These are phyloP conservation scores for Clistopyga incitator DNA, from an alignment of 2,888 invertebrate genomes.

Conservation along the genomic window DNA sequence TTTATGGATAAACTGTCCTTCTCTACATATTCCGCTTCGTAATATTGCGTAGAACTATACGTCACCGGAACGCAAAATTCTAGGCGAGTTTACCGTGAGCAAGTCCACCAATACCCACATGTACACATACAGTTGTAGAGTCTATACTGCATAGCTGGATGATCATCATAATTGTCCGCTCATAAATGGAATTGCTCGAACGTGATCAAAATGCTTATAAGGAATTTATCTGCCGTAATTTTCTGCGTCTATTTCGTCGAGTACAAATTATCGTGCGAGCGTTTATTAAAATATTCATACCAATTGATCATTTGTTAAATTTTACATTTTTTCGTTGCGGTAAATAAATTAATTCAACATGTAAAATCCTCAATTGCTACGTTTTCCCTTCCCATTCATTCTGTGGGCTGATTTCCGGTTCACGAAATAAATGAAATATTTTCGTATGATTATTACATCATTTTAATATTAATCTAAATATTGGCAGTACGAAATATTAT, in stretches of 20 bases:
- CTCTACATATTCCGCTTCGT: slow-evolving; percentile 6
- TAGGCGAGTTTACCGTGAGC: slow-evolving; percentile 10
- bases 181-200: slow-evolving; percentile 36
- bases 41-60: slow-evolving; percentile 40
- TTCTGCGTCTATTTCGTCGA: neutral
- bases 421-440: no score
- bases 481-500: no score
- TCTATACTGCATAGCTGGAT: slow-evolving; percentile 19
- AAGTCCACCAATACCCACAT: neutral
- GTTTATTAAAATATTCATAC: neutral
- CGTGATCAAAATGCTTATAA: slow-evolving; percentile 49
- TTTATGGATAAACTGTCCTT: slow-evolving; percentile 4
- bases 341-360: neutral
- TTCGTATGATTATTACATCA: no score
- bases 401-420: no score
- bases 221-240: neutral
- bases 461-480: no score
- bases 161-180: slow-evolving; percentile 41
- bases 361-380: no score
- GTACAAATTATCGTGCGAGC: neutral
- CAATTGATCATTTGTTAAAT: no score
- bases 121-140: neutral
- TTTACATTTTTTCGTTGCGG: no score
- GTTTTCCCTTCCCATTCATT: no score
- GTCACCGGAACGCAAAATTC: slow-evolving; percentile 45